phyloP scores from a whole-genome alignment of 2,113 vertebrate species.

The Mesitornis unicolor region DNA sequence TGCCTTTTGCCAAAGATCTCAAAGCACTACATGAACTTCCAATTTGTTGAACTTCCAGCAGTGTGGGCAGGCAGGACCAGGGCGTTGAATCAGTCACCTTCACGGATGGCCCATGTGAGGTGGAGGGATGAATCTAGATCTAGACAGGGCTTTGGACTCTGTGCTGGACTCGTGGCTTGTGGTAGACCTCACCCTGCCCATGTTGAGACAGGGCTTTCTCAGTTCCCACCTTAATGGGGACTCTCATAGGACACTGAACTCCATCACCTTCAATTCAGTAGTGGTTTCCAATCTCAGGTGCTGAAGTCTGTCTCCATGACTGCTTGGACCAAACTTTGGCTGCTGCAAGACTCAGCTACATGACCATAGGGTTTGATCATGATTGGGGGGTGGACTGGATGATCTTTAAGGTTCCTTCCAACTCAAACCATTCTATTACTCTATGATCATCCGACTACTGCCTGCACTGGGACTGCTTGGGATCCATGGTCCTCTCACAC shows the following conservation, averaged over 20 bases:
- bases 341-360: background rate
- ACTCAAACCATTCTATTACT: too few relatives aligned
- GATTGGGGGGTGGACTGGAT: too few relatives aligned
- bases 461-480: background rate
- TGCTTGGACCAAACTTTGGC: background rate
- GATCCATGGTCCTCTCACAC: background rate
- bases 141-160: background rate
- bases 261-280: background rate
- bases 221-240: background rate
- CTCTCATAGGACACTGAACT: background rate
- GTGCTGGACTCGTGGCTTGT: background rate
- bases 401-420: too few relatives aligned
- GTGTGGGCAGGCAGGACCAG: background rate
- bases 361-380: too few relatives aligned
- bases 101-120: accelerated
- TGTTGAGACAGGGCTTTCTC: background rate
- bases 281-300: background rate
- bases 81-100: background rate
- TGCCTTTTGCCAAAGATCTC: background rate
- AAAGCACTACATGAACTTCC: background rate
- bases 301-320: background rate
- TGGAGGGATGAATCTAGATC: background rate
- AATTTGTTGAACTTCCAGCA: background rate
- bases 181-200: background rate
- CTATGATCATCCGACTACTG: background rate